A percentile compares a stretch with the other conserved stretches of the same genome.
These are phyloP conservation scores for Botia kubotai DNA, from an alignment of 2,797 vertebrate genomes.

Conservation along the genomic window DNA sequence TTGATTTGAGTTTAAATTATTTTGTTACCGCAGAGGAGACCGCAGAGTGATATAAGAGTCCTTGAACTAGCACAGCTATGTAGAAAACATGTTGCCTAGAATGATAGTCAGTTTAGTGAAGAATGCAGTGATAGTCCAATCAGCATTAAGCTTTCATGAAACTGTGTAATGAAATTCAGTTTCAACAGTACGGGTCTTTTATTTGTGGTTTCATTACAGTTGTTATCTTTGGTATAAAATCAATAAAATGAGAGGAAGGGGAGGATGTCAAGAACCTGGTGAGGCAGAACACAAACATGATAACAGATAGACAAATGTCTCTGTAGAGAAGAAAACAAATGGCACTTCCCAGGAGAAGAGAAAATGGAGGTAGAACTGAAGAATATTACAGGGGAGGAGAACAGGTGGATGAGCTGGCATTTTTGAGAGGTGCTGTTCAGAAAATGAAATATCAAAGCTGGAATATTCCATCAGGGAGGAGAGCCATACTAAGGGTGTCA, in stretches of 20 bases:
- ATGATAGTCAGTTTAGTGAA: background rate
- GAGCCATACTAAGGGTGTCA: conserved; percentile 30
- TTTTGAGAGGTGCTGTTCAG: conserved; percentile 72
- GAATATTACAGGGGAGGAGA: conserved; percentile 68
- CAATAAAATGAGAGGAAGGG: conserved; percentile 1
- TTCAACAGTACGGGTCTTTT: background rate
- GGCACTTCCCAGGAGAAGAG: conserved; percentile 52
- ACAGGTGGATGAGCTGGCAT: conserved; percentile 72
- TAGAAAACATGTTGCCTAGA: background rate
- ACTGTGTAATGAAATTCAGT: background rate
- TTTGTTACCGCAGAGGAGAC: background rate
- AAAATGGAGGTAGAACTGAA: conserved; percentile 60
- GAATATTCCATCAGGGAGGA: conserved; percentile 70
- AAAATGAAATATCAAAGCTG: conserved; percentile 75
- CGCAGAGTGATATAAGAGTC: background rate
- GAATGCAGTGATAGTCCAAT: background rate
- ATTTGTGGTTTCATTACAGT: background rate
- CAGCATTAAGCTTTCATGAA: background rate
- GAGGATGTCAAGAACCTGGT: conserved; percentile 53
- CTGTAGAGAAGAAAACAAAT: conserved; percentile 67
- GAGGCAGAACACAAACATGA: conserved; percentile 46
- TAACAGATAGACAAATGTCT: conserved; percentile 60
- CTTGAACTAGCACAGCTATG: background rate
- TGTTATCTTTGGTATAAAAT: background rate
- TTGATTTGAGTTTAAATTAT: background rate